Conservation (phyloP, 2,888 invertebrate species). For the Callosobruchus maculatus region DNA sequence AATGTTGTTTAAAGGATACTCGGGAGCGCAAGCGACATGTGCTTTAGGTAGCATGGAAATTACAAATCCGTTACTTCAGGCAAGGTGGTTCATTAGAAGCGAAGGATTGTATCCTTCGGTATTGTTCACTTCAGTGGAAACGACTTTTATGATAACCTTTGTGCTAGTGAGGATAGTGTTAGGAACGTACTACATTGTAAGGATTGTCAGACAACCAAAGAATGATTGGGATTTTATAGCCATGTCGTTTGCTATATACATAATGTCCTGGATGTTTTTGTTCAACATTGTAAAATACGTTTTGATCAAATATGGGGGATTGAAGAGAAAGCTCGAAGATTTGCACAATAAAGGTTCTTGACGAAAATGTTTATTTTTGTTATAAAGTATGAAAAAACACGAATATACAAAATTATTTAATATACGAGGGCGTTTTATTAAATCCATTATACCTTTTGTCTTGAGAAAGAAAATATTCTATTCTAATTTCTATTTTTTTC, state of each 20-base stretch:
- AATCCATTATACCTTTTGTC: too few relatives aligned
- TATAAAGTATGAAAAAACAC: too few relatives aligned
- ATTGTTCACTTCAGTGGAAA: slow-evolving; percentile 51
- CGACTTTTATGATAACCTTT: slow-evolving; percentile 52
- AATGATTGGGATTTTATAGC: slow-evolving; percentile 47
- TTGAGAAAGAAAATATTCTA: too few relatives aligned
- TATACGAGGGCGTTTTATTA: too few relatives aligned
- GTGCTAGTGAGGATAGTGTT: slow-evolving; percentile 52
- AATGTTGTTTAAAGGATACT: slow-evolving; percentile 50
- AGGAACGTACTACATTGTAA: slow-evolving; percentile 52
- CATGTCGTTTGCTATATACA: slow-evolving; percentile 36
- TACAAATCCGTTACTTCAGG: slow-evolving; percentile 61
- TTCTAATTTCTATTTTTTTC: too few relatives aligned
- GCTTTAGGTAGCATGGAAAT: slow-evolving; percentile 57
- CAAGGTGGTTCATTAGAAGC: slow-evolving; percentile 59
- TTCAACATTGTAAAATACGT: slow-evolving; percentile 37
- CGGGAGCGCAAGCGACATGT: slow-evolving; percentile 56
- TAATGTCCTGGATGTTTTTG: slow-evolving; percentile 44
- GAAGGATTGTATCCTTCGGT: slow-evolving; percentile 51
- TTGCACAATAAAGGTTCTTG: slow-evolving; percentile 7
- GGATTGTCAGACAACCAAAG: slow-evolving; percentile 46
- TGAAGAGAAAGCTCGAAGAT: slow-evolving; percentile 1
- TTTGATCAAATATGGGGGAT: slow-evolving; percentile 28
- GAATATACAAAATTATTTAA: too few relatives aligned
- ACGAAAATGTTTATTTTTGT: background rate